Evolutionary conservation across 1,140 invertebrate species (phyloP).

Genomic region (Drosophila chauvacae): DNA sequence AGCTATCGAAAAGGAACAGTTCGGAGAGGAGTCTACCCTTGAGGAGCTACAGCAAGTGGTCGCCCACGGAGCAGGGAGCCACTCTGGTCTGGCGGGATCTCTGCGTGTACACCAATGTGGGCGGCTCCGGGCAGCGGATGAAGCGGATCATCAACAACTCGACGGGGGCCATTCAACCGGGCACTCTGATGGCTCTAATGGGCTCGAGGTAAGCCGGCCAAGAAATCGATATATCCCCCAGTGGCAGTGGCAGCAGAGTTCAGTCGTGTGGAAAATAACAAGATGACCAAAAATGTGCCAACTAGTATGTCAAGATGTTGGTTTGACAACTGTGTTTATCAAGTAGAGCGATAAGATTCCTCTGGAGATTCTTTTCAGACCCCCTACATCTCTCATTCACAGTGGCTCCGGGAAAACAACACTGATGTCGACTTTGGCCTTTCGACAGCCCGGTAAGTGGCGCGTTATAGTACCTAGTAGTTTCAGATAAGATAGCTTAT

Average conservation of each 20-base stretch:
- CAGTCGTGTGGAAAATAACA: constrained; percentile 32
- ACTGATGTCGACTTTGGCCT: constrained; percentile 94
- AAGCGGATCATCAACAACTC: constrained; percentile 90
- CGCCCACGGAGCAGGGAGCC: constrained; percentile 86
- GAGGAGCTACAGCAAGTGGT: constrained; percentile 85
- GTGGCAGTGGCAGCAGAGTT: constrained; percentile 1
- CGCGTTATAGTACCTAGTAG: constrained; percentile 7
- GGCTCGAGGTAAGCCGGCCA: constrained; percentile 90
- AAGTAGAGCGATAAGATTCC: constrained; percentile 1
- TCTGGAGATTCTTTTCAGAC: constrained; percentile 7
- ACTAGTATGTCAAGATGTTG: constrained; percentile 23
- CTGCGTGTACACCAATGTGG: constrained; percentile 88
- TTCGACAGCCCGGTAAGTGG: constrained; percentile 88
- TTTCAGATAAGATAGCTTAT: constrained; percentile 56
- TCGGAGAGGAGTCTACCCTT: constrained; percentile 76
- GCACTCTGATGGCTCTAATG: constrained; percentile 94
- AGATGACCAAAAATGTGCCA: constrained; percentile 29
- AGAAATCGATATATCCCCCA: constrained; percentile 48
- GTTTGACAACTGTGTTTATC: not conserved
- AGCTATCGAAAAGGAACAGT: constrained; percentile 75
- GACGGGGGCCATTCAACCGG: constrained; percentile 91
- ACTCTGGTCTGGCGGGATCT: constrained; percentile 91
- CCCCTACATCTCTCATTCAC: constrained; percentile 53
- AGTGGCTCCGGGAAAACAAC: constrained; percentile 98
- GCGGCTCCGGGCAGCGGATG: constrained; percentile 77